phyloP scores from a whole-genome alignment of 2,888 invertebrate species.

The Eristalinus sepulchralis region DNA sequence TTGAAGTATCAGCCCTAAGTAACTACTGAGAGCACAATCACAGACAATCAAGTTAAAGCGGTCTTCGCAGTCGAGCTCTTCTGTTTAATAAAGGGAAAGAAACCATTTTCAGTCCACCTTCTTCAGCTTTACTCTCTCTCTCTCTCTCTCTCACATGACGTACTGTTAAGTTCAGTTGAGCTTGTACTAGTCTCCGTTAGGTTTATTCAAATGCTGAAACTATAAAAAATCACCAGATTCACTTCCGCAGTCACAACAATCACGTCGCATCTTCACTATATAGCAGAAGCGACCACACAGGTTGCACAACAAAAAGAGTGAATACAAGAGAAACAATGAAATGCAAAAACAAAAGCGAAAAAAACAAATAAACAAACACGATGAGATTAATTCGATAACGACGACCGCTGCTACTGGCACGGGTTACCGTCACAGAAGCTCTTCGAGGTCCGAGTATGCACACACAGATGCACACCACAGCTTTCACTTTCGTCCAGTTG shows the following conservation, averaged over 20 bases:
- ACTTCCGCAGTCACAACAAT: constrained; percentile 14
- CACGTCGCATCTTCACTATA: neutral
- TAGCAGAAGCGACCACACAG: constrained; percentile 22
- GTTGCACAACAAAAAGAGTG: constrained; percentile 26
- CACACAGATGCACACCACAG: neutral
- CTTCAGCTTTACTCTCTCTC: too few relatives aligned
- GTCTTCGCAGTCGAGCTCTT: too few relatives aligned
- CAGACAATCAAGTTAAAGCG: too few relatives aligned
- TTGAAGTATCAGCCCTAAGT: too few relatives aligned
- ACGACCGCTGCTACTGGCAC: neutral
- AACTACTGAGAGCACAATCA: too few relatives aligned
- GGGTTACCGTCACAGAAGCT: neutral
- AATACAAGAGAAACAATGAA: neutral
- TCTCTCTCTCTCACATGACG: too few relatives aligned
- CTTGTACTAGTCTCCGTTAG: too few relatives aligned
- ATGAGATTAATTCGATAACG: neutral
- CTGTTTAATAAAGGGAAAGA: too few relatives aligned
- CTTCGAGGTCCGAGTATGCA: constrained; percentile 21
- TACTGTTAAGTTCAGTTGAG: too few relatives aligned
- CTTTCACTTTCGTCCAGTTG: neutral
- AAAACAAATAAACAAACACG: neutral
- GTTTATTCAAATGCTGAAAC: too few relatives aligned
- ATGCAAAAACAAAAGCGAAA: neutral
- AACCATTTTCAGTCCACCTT: too few relatives aligned
- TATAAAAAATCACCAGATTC: neutral